Percentiles rank a stretch among this genome's conserved stretches.
These are phyloP conservation scores for Microctenopoma steveboyesi DNA, from an alignment of 2,797 vertebrate species.

Conservation along the genomic window DNA sequence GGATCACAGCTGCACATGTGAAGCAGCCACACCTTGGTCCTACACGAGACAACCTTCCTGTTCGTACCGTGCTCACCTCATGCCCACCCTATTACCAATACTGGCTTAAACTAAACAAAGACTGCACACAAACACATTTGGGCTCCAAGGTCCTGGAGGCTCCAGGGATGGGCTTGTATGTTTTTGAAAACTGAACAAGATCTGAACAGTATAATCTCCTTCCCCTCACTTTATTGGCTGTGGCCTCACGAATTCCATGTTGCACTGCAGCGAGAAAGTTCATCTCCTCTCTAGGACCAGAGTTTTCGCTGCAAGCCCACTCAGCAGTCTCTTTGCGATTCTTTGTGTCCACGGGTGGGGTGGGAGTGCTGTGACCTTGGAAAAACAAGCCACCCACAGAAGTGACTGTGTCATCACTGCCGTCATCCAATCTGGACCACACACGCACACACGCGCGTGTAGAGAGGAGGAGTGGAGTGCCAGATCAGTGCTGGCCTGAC, in stretches of 20 bases:
- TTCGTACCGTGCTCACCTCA: not conserved
- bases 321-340: conserved; percentile 69
- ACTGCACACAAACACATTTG: not conserved
- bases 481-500: conserved; percentile 70
- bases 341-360: conserved; percentile 55
- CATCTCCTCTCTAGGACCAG: conserved; percentile 21
- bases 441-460: conserved; percentile 46
- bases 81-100: not conserved
- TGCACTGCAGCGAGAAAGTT: conserved; percentile 16
- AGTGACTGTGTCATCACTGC: conserved; percentile 73
- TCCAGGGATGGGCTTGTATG: not conserved
- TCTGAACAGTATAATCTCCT: not conserved
- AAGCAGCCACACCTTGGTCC: conserved; percentile 39
- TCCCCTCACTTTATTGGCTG: not conserved
- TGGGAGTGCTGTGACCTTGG: conserved; percentile 80
- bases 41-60: conserved; percentile 39
- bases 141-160: not conserved
- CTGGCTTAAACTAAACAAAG: not conserved
- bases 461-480: conserved; percentile 67
- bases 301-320: conserved; percentile 55
- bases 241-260: conserved; percentile 7
- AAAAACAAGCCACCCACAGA: conserved; percentile 79
- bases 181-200: not conserved
- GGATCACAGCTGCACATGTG: conserved; percentile 69
- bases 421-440: conserved; percentile 78